These are phyloP conservation scores for Pao palembangensis DNA, from an alignment of 2,113 vertebrate genomes.

Conservation along the genomic window DNA sequence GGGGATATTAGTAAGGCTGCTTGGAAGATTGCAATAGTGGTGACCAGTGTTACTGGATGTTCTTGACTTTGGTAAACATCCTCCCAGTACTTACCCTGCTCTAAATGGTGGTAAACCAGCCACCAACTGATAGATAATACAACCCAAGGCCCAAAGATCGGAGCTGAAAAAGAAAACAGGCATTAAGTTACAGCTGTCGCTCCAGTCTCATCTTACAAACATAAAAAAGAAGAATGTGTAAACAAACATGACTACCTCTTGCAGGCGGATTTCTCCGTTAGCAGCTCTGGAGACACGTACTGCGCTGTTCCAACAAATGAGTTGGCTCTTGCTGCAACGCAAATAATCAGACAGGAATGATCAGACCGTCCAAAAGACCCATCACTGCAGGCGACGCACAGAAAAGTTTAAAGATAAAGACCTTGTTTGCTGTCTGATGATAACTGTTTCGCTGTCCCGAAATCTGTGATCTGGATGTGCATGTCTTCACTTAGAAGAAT, in stretches of 20 bases:
- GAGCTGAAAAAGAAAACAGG: constrained; percentile 62
- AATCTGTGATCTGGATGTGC: constrained; percentile 99
- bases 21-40: not conserved
- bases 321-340: constrained; percentile 87
- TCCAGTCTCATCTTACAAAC: not conserved
- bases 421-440: constrained; percentile 96
- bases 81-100: constrained; percentile 84
- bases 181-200: not conserved
- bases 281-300: constrained; percentile 96
- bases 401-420: constrained; percentile 24
- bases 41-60: no score
- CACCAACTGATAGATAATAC: constrained; percentile 98
- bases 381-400: no score
- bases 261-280: constrained; percentile 98
- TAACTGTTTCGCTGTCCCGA: constrained; percentile 96
- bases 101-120: constrained; percentile 96
- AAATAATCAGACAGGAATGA: not conserved
- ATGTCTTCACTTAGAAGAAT: constrained; percentile 98
- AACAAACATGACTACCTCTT: constrained; percentile 83
- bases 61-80: not conserved
- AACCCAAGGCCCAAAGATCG: constrained; percentile 98
- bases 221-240: not conserved
- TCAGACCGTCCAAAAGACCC: not conserved
- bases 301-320: constrained; percentile 98
- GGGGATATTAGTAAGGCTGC: no score